These are phyloP conservation scores for Agrypnia vestita DNA, from an alignment of 1,140 invertebrate species.

Conservation along the genomic window DNA sequence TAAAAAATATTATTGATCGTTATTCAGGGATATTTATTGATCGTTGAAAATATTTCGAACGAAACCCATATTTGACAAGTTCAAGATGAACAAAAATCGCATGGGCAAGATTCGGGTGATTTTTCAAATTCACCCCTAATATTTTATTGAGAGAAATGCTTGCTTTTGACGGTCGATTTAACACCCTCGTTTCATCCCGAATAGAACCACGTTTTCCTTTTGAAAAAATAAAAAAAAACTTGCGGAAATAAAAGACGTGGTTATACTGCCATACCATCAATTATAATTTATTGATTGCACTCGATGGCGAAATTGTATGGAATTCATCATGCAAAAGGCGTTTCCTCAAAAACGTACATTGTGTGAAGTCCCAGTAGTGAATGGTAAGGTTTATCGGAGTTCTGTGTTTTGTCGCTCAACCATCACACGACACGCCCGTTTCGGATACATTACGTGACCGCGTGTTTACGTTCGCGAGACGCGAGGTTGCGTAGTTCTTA, in stretches of 20 bases:
- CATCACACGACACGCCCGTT: too few species aligned
- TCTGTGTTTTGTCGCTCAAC: too few species aligned
- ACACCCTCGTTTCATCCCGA: slow-evolving; percentile 8
- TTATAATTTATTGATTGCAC: slow-evolving; percentile 36
- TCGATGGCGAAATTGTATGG: background rate
- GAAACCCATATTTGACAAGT: slow-evolving; percentile 6
- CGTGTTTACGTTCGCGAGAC: too few species aligned
- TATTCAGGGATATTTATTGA: too few species aligned
- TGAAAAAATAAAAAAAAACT: slow-evolving; percentile 36
- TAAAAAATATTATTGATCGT: too few species aligned
- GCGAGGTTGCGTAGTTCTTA: too few species aligned
- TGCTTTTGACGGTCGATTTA: slow-evolving; percentile 39
- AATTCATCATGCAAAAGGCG: slow-evolving; percentile 14
- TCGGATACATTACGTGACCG: too few species aligned
- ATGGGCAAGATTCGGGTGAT: background rate
- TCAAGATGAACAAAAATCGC: slow-evolving; percentile 17
- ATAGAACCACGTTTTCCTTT: slow-evolving; percentile 3
- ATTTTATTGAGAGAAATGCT: slow-evolving; percentile 34
- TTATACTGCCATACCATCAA: slow-evolving; percentile 19
- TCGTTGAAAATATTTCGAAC: too few species aligned
- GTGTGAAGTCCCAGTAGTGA: too few species aligned
- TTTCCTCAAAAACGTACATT: background rate
- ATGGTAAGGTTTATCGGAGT: too few species aligned
- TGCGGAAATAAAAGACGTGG: slow-evolving; percentile 17
- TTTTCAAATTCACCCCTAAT: slow-evolving; percentile 28